A percentile compares a stretch with the other conserved stretches of the same genome.
These are phyloP conservation scores for Perca flavescens DNA, from an alignment of 2,113 vertebrate genomes.

Conservation along the genomic window DNA sequence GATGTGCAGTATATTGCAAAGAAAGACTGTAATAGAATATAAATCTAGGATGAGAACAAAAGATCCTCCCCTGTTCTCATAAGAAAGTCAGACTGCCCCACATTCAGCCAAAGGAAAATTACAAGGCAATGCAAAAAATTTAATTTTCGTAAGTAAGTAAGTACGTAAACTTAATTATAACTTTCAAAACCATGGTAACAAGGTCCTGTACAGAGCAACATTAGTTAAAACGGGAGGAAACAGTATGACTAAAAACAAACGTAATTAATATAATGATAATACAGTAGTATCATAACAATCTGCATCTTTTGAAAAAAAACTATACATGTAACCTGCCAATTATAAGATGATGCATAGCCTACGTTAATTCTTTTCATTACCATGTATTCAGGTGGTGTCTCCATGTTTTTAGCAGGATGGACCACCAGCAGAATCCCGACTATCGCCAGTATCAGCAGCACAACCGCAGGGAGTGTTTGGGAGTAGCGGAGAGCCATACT, in stretches of 20 bases:
- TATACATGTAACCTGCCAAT: background rate
- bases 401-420: slow-evolving; percentile 79
- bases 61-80: background rate
- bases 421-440: slow-evolving; percentile 87
- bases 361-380: slow-evolving; percentile 72
- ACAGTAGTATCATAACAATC: too few relatives aligned
- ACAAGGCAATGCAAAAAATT: background rate
- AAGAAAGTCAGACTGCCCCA: background rate
- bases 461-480: slow-evolving; percentile 56
- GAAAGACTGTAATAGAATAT: background rate
- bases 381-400: slow-evolving; percentile 83
- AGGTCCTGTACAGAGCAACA: too few relatives aligned
- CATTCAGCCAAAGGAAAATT: background rate
- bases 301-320: background rate
- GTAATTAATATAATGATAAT: too few relatives aligned
- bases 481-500: slow-evolving; percentile 38
- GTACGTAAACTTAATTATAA: too few relatives aligned
- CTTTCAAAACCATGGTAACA: too few relatives aligned
- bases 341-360: background rate
- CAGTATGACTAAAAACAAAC: too few relatives aligned
- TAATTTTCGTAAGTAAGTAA: background rate
- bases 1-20: background rate
- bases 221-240: too few relatives aligned
- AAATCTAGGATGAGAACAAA: background rate
- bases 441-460: slow-evolving; percentile 81